Evolutionary conservation across 2,113 vertebrate species (phyloP).

Genomic region (Austrofundulus limnaeus): DNA sequence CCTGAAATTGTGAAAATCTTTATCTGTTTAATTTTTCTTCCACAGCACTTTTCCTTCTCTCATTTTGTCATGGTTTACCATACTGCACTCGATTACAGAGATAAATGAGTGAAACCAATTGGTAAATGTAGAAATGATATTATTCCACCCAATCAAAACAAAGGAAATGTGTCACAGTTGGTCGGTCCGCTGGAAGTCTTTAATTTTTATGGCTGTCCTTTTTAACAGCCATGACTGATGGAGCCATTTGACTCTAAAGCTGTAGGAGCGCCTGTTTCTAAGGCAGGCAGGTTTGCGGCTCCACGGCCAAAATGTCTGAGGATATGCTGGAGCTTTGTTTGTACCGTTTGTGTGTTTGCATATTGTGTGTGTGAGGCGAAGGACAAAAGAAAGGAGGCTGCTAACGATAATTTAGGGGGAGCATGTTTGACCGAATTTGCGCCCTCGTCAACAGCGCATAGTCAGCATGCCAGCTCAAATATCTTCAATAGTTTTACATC

Average conservation of each 20-base stretch:
- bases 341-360: constrained; percentile 34
- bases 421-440: constrained; percentile 50
- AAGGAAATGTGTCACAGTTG: constrained; percentile 67
- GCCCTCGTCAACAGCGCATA: constrained; percentile 46
- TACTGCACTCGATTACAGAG: constrained; percentile 44
- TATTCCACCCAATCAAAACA: constrained; percentile 70
- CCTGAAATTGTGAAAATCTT: constrained; percentile 15
- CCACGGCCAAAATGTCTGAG: constrained; percentile 48
- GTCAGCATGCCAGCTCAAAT: constrained; percentile 63
- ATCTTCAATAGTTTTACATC: constrained; percentile 66
- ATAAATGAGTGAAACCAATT: constrained; percentile 46
- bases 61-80: constrained; percentile 8
- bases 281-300: constrained; percentile 45
- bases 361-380: constrained; percentile 20
- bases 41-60: constrained; percentile 21
- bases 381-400: not conserved
- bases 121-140: constrained; percentile 57
- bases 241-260: constrained; percentile 60
- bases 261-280: constrained; percentile 62
- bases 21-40: constrained; percentile 9
- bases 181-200: constrained; percentile 74
- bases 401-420: constrained; percentile 47
- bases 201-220: constrained; percentile 70
- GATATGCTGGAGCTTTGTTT: constrained; percentile 42
- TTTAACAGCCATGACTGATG: constrained; percentile 74